Base-by-base conservation (phyloP, 2,888 invertebrate genomes). In the Ophonus ardosiacus region DNA sequence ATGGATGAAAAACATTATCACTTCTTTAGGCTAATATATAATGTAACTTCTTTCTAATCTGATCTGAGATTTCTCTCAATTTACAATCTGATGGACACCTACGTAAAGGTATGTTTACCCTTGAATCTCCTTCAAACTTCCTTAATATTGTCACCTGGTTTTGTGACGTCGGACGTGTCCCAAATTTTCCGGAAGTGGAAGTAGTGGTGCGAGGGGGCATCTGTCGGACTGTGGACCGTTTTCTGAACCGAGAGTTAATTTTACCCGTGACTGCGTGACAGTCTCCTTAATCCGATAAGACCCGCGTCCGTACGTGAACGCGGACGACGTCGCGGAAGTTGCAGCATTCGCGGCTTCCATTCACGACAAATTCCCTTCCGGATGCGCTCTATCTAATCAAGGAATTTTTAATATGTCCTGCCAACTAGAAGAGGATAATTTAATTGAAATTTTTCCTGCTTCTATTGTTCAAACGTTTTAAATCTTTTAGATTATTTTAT, bases 231-330 rank as follows among this genome's bases (percentile, higher is more conserved):
- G 74, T 17, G 43, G 83, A 61, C 83, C 59, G 59, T 76, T 83
- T 83, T 83, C 83, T 61, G 76, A 83, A 76, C 83, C 74, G 83
- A 83, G 83, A 83, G 83, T 90, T 89, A 89, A 89, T 89, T 90
- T 89, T 90, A 89, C 88, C 86, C 88, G 87, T 89, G 88, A 88
- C 88, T 88, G 89, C 88, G 86, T 88, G 88, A 87, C 86, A 87
- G 87, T 87, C 86, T 86, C 87, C 87, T 87, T 89, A 88, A 89
- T 89, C 89, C 88, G 89, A 89, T 89, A 89, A 88, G 87, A 86
- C 87, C 86, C 74, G 83, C 83, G 74, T 83, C 76, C 83, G 83
- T 83, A 83, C 83, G 83, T 83, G 83, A 83, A 83, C 57, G 18
- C 24, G 31, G 57, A 15, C 38, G 38, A 17, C 65, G 59, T 24